Evolutionary conservation across 2,113 vertebrate genomes (phyloP).

Genomic region (Suricata suricatta): DNA sequence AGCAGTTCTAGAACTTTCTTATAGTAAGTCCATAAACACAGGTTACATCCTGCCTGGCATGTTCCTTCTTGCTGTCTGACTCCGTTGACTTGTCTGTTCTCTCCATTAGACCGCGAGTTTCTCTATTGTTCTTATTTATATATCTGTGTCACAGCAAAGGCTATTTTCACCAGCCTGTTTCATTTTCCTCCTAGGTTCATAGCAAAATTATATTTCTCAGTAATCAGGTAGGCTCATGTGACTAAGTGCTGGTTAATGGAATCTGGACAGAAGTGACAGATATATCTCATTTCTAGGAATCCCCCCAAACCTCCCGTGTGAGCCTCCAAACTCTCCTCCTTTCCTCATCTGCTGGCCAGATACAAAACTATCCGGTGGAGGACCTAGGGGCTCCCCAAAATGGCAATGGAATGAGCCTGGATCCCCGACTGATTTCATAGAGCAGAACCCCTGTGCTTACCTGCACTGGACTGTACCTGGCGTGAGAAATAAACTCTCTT

Average conservation of each 20-base stretch:
- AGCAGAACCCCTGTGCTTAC: neutral
- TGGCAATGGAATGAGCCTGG: neutral
- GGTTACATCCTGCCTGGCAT: neutral
- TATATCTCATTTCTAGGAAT: neutral
- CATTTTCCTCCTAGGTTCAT: neutral
- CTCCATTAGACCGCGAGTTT: neutral
- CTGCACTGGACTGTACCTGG: neutral
- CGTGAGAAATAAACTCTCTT: slow-evolving; percentile 8
- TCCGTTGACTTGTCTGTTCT: neutral
- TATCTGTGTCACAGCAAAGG: neutral
- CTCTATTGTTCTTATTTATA: neutral
- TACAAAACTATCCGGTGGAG: neutral
- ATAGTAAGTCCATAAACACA: neutral
- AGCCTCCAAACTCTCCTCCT: neutral
- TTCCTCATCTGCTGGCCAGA: neutral
- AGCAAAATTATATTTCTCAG: slow-evolving; percentile 31
- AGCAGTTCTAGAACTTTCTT: slow-evolving; percentile 44
- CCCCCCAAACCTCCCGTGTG: neutral
- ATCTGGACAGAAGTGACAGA: slow-evolving; percentile 32
- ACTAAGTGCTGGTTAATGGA: slow-evolving; percentile 32
- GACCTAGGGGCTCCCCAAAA: neutral
- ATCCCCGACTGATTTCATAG: neutral
- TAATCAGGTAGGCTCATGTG: neutral
- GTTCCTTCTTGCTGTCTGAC: slow-evolving; percentile 29
- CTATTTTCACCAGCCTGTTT: neutral